Conservation (phyloP, 2,113 vertebrate species). For the Vidua macroura region DNA sequence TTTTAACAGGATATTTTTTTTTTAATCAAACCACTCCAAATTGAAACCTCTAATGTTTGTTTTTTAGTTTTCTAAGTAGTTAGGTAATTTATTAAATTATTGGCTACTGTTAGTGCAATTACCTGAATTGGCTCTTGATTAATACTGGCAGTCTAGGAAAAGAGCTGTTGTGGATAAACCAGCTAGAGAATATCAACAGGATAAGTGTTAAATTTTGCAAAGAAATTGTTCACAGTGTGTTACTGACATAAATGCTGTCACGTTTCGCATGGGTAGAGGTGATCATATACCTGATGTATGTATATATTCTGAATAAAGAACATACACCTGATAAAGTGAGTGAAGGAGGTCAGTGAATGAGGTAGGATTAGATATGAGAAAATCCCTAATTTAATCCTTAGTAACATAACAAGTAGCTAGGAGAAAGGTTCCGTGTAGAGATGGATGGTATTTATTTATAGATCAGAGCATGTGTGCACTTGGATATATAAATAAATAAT, state of each 20-base stretch:
- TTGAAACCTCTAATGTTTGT: neutral
- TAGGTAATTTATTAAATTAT: neutral
- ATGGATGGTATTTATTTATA: neutral
- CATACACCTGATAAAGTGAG: neutral
- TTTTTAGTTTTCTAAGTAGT: slow-evolving; percentile 1
- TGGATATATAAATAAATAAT: neutral
- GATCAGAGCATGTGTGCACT: neutral
- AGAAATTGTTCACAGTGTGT: neutral
- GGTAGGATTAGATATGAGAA: neutral
- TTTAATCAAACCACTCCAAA: neutral
- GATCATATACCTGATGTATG: neutral
- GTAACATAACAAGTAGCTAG: neutral
- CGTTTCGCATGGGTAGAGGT: neutral
- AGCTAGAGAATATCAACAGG: neutral
- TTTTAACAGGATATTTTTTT: neutral
- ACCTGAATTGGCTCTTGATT: neutral
- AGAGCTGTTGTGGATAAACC: neutral
- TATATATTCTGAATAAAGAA: neutral
- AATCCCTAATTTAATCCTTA: neutral
- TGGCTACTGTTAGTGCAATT: neutral
- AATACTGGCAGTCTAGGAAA: neutral
- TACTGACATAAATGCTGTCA: neutral
- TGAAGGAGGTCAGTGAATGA: neutral
- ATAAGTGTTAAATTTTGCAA: neutral
- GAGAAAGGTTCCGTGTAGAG: neutral